These are phyloP conservation scores for Todiramphus chloris DNA, from an alignment of 2,113 vertebrate species.

Conservation along the genomic window DNA sequence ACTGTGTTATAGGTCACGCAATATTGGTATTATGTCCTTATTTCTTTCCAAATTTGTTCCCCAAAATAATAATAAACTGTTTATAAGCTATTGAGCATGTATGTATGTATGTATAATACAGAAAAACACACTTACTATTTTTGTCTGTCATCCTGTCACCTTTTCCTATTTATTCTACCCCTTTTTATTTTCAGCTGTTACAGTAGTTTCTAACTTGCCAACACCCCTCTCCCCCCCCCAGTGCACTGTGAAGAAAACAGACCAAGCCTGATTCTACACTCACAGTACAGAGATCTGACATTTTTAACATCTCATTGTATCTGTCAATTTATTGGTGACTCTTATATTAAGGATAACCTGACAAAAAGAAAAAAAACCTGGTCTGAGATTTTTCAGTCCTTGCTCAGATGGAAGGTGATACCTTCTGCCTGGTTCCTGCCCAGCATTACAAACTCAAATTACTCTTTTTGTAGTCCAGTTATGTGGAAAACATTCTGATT, in stretches of 20 bases:
- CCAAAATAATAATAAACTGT: neutral
- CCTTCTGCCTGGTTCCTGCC: neutral
- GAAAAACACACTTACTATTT: neutral
- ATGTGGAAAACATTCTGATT: neutral
- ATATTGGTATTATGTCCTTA: neutral
- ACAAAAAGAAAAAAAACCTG: neutral
- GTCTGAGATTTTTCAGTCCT: neutral
- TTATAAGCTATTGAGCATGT: neutral
- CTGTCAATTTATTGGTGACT: neutral
- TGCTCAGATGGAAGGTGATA: neutral
- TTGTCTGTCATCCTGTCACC: neutral
- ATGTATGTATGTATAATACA: neutral
- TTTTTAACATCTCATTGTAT: neutral
- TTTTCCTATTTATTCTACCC: neutral
- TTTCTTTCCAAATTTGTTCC: neutral
- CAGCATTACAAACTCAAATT: neutral
- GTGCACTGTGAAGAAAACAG: neutral
- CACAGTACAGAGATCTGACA: neutral
- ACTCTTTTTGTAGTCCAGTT: neutral
- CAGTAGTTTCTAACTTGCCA: neutral
- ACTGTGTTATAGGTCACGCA: neutral
- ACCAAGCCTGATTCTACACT: neutral
- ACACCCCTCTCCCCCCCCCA: too few species aligned
- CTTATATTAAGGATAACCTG: neutral
- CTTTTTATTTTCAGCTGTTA: neutral